phyloP scores from a whole-genome alignment of 2,888 invertebrate genomes.

The Leptopilina syphax region DNA sequence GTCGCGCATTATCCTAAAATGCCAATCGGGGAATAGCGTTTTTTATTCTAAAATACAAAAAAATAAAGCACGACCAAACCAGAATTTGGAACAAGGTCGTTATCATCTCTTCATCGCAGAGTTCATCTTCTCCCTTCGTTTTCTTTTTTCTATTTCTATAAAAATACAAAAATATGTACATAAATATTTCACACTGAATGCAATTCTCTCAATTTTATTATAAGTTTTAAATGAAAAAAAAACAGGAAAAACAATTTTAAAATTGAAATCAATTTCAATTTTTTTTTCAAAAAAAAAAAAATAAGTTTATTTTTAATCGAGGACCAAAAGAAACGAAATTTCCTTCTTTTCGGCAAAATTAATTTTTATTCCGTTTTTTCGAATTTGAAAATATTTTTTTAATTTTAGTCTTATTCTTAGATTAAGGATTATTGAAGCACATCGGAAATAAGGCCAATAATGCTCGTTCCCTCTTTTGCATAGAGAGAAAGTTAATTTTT shows the following conservation, averaged over 20 bases:
- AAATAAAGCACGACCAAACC: constrained; percentile 13
- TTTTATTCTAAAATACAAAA: constrained; percentile 31
- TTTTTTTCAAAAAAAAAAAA: not conserved
- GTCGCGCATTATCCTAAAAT: constrained; percentile 16
- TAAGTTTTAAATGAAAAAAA: not conserved
- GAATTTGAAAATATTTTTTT: no score
- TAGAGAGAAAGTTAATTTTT: not conserved
- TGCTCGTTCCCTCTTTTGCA: not conserved
- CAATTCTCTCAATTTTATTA: constrained; percentile 22
- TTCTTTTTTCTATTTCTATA: not conserved
- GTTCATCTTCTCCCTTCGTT: not conserved
- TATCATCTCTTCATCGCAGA: constrained; percentile 32
- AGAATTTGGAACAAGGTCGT: constrained; percentile 47
- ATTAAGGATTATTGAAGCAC: constrained; percentile 15
- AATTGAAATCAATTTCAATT: not conserved
- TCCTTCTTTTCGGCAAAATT: not conserved
- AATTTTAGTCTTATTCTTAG: no score
- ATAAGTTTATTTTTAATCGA: not conserved
- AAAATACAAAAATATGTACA: not conserved
- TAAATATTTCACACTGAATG: constrained; percentile 6
- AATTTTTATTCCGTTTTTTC: not conserved
- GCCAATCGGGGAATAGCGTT: constrained; percentile 34
- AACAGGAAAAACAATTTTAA: no score
- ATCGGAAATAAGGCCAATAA: constrained; percentile 18
- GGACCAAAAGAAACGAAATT: constrained; percentile 9